Evolutionary conservation across 2,888 invertebrate genomes (phyloP), one percentile per base, ranked within the genome.

Genomic region (Drosophila fulvimacula): DNA sequence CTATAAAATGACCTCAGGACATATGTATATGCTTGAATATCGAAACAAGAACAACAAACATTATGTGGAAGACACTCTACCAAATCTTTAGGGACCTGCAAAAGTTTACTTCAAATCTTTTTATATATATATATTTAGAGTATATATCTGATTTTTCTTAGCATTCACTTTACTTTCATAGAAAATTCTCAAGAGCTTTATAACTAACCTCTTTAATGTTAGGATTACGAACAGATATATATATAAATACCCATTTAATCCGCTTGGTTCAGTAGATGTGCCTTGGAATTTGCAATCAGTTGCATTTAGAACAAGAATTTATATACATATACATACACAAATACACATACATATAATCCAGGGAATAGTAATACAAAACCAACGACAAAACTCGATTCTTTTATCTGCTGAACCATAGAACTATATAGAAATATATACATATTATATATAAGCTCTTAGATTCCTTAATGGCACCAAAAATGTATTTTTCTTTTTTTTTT

Each of bases 281-380:
- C 82, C 73, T 82, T 82, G 53, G 60, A 32, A 60, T 60, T 59
- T n/a, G 48, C 49, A 17, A 56, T 53, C 44, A 75, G 55, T 63
- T 73, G 85, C 81, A 88, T 88, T 82, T 88, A 82, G 46, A 39
- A 39, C 51, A 61, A 51, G 58, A 73, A 77, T 77, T 68, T 67
- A 78, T 61, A 60, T 10, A 53, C 19, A 57, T 68, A 48, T 11
- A 46, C 9, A 30, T 5, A 44, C 2, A 44, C 17, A 48, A 3
- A n/a, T n/a, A 49, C 1, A 46, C 46, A 44, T 15, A 49, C 21
- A 51, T n/a, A 36, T 13, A 36, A 24, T 55, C 55, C 63, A 64
- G 49, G 19, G 17, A 24, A 71, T 58, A 38, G 42, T 51, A 24
- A 56, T n/a, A 39, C 30, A 17, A 48, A 39, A 63, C 68, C 78